These are phyloP conservation scores for Eristalinus sepulchralis DNA, from an alignment of 2,888 invertebrate species.

Conservation along the genomic window DNA sequence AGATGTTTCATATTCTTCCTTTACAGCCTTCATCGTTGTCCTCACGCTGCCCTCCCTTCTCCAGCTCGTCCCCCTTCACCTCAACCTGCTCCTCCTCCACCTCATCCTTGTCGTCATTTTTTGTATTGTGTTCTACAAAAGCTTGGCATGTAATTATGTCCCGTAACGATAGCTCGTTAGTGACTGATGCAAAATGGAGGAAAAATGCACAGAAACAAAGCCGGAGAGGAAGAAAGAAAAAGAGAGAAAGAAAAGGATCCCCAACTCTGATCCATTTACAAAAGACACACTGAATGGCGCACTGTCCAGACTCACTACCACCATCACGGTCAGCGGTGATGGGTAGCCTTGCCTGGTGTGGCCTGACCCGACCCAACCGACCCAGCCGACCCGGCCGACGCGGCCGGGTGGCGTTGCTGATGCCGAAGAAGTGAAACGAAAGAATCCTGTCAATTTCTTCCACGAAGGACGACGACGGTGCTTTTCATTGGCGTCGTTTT, in stretches of 20 bases:
- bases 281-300: slow-evolving; percentile 61
- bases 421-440: slow-evolving; percentile 62
- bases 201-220: not conserved
- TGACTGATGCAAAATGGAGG: slow-evolving; percentile 57
- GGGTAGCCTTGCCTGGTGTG: not conserved
- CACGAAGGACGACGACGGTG: slow-evolving; percentile 17
- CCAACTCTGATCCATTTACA: slow-evolving; percentile 52
- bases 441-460: slow-evolving; percentile 70
- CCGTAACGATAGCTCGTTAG: slow-evolving; percentile 71
- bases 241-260: slow-evolving; percentile 7
- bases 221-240: not conserved
- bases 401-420: not conserved
- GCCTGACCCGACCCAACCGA: slow-evolving; percentile 9
- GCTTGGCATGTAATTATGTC: slow-evolving; percentile 71
- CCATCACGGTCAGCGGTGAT: slow-evolving; percentile 29
- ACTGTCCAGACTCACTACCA: slow-evolving; percentile 42
- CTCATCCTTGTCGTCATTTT: slow-evolving; percentile 16
- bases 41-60: not conserved
- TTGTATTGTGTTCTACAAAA: slow-evolving; percentile 59
- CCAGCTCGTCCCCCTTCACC: slow-evolving; percentile 5
- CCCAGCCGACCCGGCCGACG: not conserved
- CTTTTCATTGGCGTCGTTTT: not conserved
- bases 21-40: slow-evolving; percentile 27
- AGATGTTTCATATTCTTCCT: slow-evolving; percentile 65
- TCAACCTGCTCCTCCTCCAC: not conserved